Base-by-base conservation (phyloP, 2,888 invertebrate genomes). In the Tachina grossa region DNA sequence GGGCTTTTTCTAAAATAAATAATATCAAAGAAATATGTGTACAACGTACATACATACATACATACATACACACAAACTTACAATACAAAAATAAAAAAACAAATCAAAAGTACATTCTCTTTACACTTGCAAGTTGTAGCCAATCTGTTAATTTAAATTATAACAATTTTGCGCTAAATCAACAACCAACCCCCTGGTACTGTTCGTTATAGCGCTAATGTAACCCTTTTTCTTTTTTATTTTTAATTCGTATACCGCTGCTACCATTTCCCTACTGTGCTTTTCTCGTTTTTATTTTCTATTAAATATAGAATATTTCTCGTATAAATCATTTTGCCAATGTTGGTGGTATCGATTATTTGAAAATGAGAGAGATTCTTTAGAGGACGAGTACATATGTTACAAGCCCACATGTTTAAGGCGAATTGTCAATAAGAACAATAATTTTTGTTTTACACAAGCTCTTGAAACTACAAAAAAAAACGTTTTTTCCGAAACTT, bases 391-490 rank as follows among this genome's bases (percentile, higher is more conserved):
- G 41, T 49, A 61, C 85, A 80, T 85, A 87, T 86, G 85, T 68
- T 84, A 43, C 87, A 84, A 88, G 86, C 77, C 88, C 88, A 88
- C 88, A 88, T 87, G 88, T 88, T 88, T 84, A 87, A 57, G 87
- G 85, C 75, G 57, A 83, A 80, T 84, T 87, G 85, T 83, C 87
- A 86, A 86, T 83, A 84, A 69, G 85, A 86, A 78, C 82, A 75
- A 83, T 84, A 84, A 84, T 79, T 81, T 84, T 53, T 63, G 49
- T 81, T 84, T 79, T 43, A 75, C 83, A 77, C 66, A 79, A 79
- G 71, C 77, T 75, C 81, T 79, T 72, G 39, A 76, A 75, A 76
- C 47, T 59, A 19, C 13, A 74, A 16, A 66, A 43, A 13, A 66
- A 11, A n/a, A 31, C 8, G 14, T 41, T 9, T 53, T 55, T 41